Conservation (phyloP, 2,888 invertebrate species). For the Xestobium rufovillosum region DNA sequence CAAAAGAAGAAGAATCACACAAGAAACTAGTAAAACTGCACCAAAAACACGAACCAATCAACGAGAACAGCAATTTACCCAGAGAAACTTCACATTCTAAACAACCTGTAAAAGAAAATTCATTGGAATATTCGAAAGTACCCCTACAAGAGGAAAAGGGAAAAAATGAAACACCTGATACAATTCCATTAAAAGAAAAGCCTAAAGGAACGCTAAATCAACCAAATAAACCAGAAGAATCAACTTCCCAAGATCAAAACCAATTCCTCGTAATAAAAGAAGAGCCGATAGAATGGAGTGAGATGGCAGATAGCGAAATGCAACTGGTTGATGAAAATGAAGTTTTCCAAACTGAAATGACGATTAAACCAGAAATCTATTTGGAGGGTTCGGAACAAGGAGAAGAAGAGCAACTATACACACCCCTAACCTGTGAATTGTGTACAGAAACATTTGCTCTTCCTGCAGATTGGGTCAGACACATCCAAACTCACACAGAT, state of each 20-base stretch:
- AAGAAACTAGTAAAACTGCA: conserved; percentile 15
- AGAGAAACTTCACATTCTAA: not conserved
- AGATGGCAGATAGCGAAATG: conserved; percentile 52
- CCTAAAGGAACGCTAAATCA: no score
- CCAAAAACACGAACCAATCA: conserved; percentile 2
- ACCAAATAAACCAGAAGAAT: conserved; percentile 31
- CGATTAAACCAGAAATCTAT: conserved; percentile 56
- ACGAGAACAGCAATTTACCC: no score
- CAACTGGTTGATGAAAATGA: conserved; percentile 53
- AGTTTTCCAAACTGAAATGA: conserved; percentile 60
- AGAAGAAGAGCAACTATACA: conserved; percentile 57
- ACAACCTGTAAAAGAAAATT: conserved; percentile 28
- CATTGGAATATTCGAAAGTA: conserved; percentile 35
- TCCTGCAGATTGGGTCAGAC: conserved; percentile 76
- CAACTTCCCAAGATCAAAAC: conserved; percentile 29
- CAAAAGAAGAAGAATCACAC: conserved; percentile 46
- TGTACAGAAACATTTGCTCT: conserved; percentile 77
- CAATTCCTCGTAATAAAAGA: conserved; percentile 46
- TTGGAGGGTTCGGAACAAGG: conserved; percentile 33
- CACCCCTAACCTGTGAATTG: conserved; percentile 72
- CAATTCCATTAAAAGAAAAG: not conserved
- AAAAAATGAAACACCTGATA: not conserved
- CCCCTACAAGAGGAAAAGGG: not conserved
- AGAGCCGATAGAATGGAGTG: conserved; percentile 69
- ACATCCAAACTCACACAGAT: conserved; percentile 72